Evolutionary conservation across 2,113 vertebrate species (phyloP).

Genomic region (Strix aluco): DNA sequence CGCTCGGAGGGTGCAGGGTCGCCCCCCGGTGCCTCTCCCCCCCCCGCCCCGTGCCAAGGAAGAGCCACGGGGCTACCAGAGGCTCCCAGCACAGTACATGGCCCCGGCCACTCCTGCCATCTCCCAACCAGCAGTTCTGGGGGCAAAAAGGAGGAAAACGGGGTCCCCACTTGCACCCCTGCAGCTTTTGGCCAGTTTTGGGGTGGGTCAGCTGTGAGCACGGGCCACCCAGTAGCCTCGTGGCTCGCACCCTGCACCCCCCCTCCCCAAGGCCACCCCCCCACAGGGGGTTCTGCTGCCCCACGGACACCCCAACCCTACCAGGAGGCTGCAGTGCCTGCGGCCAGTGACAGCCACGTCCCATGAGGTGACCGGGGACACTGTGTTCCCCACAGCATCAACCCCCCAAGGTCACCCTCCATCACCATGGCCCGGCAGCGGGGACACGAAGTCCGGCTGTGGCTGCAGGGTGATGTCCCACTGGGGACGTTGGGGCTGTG

Average conservation of each 20-base stretch:
- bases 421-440: fast-evolving
- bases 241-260: neutral
- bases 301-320: neutral
- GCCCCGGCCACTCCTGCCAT: no score
- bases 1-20: no score
- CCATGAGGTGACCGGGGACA: neutral
- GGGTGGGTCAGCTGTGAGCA: no score
- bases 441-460: no score
- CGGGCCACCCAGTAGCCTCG: neutral
- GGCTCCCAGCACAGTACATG: fast-evolving
- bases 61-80: neutral
- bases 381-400: fast-evolving
- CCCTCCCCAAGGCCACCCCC: neutral
- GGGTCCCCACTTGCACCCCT: no score
- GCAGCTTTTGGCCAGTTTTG: neutral
- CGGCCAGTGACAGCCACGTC: neutral
- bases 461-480: neutral
- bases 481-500: neutral
- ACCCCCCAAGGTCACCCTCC: fast-evolving
- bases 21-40: neutral
- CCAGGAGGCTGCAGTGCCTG: neutral
- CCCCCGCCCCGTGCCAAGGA: neutral
- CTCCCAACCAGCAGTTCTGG: neutral
- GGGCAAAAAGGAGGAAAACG: neutral
- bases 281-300: no score